phyloP scores from a whole-genome alignment of 2,888 invertebrate genomes.

The Protophormia terraenovae region DNA sequence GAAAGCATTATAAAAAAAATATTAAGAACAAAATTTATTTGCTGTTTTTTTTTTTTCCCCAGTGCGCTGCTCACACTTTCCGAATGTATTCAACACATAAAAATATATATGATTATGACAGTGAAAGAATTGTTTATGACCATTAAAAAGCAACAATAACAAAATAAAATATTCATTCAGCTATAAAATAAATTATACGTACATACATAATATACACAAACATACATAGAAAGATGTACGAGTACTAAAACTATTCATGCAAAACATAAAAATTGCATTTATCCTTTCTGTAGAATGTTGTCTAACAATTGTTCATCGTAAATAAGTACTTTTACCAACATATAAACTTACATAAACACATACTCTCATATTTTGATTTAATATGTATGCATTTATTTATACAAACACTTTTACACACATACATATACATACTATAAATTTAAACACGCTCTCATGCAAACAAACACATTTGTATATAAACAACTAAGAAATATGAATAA shows the following conservation, averaged over 20 bases:
- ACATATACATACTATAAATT: background rate
- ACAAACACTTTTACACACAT: background rate
- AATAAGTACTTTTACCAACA: background rate
- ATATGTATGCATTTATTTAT: background rate
- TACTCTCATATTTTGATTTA: background rate
- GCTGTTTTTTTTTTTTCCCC: background rate
- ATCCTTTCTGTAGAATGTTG: background rate
- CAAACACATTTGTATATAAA: background rate
- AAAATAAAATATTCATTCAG: slow-evolving; percentile 39
- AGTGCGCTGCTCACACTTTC: slow-evolving; percentile 6
- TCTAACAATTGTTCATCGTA: slow-evolving; percentile 11
- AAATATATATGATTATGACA: slow-evolving; percentile 22
- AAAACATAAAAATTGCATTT: slow-evolving; percentile 4
- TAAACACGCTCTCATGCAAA: background rate
- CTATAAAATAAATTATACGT: slow-evolving; percentile 34
- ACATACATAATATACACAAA: background rate
- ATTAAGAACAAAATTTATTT: slow-evolving; percentile 23
- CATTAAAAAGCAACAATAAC: slow-evolving; percentile 54
- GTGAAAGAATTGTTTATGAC: slow-evolving; percentile 53
- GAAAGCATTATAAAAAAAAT: background rate
- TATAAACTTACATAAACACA: background rate
- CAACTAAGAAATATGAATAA: background rate
- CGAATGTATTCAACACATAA: slow-evolving; percentile 20
- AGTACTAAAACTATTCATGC: background rate
- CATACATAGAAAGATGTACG: background rate